Evolutionary conservation across 2,888 invertebrate species (phyloP).

Genomic region (Chymomyza amoena): DNA sequence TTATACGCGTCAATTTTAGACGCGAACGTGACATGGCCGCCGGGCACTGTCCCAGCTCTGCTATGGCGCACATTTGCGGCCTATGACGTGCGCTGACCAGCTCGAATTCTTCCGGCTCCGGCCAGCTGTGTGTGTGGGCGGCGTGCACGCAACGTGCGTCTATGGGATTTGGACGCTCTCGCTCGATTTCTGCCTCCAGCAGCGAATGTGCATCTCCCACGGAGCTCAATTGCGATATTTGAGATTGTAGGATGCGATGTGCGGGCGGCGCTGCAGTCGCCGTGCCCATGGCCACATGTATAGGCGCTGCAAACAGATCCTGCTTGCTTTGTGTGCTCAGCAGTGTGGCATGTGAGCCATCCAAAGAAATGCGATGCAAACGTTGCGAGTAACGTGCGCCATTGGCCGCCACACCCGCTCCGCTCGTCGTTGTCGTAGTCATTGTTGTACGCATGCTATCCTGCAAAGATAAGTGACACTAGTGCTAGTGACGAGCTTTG

Average conservation of each 20-base stretch:
- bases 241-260: conserved; percentile 71
- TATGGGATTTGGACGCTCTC: background rate
- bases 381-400: conserved; percentile 61
- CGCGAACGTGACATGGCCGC: conserved; percentile 45
- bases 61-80: conserved; percentile 59
- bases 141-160: background rate
- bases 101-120: conserved; percentile 50
- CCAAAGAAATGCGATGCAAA: conserved; percentile 70
- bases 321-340: conserved; percentile 69
- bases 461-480: conserved; percentile 65
- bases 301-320: conserved; percentile 61
- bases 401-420: conserved; percentile 32
- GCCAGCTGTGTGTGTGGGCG: conserved; percentile 26
- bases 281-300: conserved; percentile 13
- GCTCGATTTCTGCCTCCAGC: conserved; percentile 66
- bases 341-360: conserved; percentile 74
- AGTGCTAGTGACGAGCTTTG: background rate
- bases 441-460: conserved; percentile 77
- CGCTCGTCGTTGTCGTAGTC: conserved; percentile 67
- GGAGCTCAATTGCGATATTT: conserved; percentile 76
- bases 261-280: conserved; percentile 29
- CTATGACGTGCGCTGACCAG: conserved; percentile 30
- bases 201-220: conserved; percentile 76
- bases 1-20: conserved; percentile 67
- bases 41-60: conserved; percentile 44